Evolutionary conservation across 1,140 invertebrate species (phyloP).

Genomic region (Zaprionus davidi): DNA sequence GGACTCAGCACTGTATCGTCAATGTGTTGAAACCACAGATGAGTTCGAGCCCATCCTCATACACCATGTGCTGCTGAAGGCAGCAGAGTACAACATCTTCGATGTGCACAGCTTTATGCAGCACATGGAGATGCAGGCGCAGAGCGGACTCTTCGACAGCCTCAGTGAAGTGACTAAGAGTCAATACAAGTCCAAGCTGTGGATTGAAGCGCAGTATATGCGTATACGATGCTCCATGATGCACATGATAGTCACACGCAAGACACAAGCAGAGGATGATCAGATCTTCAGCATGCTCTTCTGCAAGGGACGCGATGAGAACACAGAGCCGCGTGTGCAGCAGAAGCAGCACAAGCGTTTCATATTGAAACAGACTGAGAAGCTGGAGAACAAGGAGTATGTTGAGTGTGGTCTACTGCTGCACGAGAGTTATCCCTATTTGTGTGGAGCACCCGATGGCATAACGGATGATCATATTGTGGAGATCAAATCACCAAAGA

Average conservation of each 20-base stretch:
- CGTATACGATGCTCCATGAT: conserved; percentile 80
- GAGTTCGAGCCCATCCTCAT: conserved; percentile 76
- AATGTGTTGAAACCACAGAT: conserved; percentile 66
- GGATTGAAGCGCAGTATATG: conserved; percentile 79
- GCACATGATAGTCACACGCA: conserved; percentile 67
- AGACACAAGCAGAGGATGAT: conserved; percentile 67
- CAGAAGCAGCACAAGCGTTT: conserved; percentile 83
- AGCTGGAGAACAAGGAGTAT: conserved; percentile 81
- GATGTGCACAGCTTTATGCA: conserved; percentile 59
- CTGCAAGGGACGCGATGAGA: conserved; percentile 74
- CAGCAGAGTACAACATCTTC: conserved; percentile 57
- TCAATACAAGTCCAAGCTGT: conserved; percentile 74
- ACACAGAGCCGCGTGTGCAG: conserved; percentile 62
- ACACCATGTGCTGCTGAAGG: conserved; percentile 69
- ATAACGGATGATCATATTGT: conserved; percentile 84
- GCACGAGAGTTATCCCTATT: conserved; percentile 71
- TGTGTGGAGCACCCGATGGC: conserved; percentile 85
- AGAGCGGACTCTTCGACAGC: conserved; percentile 63
- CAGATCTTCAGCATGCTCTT: conserved; percentile 72
- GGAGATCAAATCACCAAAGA: conserved; percentile 85
- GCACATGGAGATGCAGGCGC: conserved; percentile 73
- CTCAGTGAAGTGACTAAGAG: conserved; percentile 62
- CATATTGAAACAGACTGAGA: conserved; percentile 81
- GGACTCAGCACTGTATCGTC: conserved; percentile 69
- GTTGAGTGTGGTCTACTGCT: conserved; percentile 76